phyloP scores from a whole-genome alignment of 2,888 invertebrate species.

The Corbicula japonica region DNA sequence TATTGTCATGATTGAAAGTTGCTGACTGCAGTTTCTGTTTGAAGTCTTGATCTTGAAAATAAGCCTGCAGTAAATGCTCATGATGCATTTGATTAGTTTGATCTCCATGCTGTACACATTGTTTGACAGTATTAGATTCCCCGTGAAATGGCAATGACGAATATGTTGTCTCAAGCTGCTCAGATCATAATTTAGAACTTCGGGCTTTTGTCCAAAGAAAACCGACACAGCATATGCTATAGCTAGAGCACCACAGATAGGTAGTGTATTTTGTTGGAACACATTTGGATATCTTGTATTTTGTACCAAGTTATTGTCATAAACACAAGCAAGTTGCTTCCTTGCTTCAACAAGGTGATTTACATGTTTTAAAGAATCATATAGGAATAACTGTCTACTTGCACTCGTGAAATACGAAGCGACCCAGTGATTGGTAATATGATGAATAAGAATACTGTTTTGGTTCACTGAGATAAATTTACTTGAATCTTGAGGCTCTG shows the following conservation, averaged over 20 bases:
- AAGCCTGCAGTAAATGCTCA: constrained; percentile 13
- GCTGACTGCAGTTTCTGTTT: constrained; percentile 15
- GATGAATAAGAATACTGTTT: constrained; percentile 17
- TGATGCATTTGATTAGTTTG: constrained; percentile 15
- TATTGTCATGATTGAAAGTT: constrained; percentile 14
- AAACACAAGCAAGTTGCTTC: constrained; percentile 14
- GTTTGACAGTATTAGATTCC: constrained; percentile 4
- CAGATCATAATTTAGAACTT: constrained; percentile 18
- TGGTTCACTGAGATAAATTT: constrained; percentile 10
- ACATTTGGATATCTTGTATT: constrained; percentile 13
- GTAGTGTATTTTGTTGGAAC: constrained; percentile 11
- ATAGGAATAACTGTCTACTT: constrained; percentile 10
- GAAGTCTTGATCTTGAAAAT: constrained; percentile 15
- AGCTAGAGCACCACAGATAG: constrained; percentile 12
- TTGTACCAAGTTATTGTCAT: constrained; percentile 6
- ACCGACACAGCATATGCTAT: constrained; percentile 17
- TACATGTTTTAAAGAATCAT: constrained; percentile 6
- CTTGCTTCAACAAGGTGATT: constrained; percentile 12
- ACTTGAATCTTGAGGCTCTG: constrained; percentile 17
- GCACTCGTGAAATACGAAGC: constrained; percentile 1
- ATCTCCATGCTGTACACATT: constrained; percentile 8
- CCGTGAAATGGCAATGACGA: constrained; percentile 12
- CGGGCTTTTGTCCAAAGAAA: constrained; percentile 15
- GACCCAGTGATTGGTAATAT: constrained; percentile 20
- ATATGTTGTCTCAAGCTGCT: constrained; percentile 20